Evolutionary conservation across 2,797 vertebrate species (phyloP), one percentile per base, ranked within the genome.

Genomic region (Eurystomus glaucurus): DNA sequence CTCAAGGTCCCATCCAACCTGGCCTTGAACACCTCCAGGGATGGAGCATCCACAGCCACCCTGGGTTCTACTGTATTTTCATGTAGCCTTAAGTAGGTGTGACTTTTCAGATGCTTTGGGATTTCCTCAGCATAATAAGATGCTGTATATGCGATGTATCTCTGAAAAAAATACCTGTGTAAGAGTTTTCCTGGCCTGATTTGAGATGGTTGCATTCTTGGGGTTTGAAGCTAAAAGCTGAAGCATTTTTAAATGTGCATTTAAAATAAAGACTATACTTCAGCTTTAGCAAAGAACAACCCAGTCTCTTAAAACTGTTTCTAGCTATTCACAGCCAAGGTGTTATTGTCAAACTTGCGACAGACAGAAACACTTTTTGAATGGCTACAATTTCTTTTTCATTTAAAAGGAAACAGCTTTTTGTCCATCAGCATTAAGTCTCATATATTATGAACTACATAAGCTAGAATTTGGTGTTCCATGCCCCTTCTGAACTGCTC

Each of bases 91-190:
- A 26, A 0, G 37, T 25, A 39, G 33, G 23, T 39, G 41, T 7
- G 79, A 31, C 21, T 85, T 76, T 45, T 3, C 41, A 39, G 57
- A 22, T 17, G 33, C 23, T 81, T 39, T 70, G 28, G 45, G 46
- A 70, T 77, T 92, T 28, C 51, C 70, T 25, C 64, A 52, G 50
- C 11, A 21, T 1, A 57, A 94, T 11, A 45, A 65, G 31, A 55
- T 1, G 62, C 1, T 3, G 4, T 0, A 0, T 5, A 20, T 2
- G 3, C 6, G 17, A 71, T 33, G 66, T 39, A 26, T 7, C 9
- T 18, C 64, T 51, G 37, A 72, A 70, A 93, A 65, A 85, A 64
- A 14, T 10, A 72, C 35, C 21, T 10, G 3, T 2, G 2, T 6
- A 75, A 76, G n/a, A 25, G 11, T 3, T 60, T 21, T 66, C 50